Conservation (phyloP, 1,140 invertebrate genomes). For the Phthorimaea operculella region DNA sequence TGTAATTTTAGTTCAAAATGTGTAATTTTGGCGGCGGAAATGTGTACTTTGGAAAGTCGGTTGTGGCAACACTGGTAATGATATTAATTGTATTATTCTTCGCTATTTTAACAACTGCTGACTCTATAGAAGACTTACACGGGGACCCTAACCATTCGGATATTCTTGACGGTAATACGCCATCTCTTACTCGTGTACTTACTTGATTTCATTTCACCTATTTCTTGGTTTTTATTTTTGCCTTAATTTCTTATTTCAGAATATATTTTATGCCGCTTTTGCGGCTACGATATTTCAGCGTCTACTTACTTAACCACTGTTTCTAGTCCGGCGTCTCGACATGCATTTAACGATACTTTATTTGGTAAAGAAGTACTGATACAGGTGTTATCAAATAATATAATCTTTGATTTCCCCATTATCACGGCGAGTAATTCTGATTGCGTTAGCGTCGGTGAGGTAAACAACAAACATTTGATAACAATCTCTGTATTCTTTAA, state of each 20-base stretch:
- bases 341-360: slow-evolving; percentile 46
- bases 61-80: too few species aligned
- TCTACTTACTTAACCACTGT: slow-evolving; percentile 43
- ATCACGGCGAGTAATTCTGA: slow-evolving; percentile 43
- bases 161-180: too few species aligned
- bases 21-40: too few species aligned
- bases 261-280: slow-evolving; percentile 56
- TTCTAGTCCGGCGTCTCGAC: slow-evolving; percentile 37
- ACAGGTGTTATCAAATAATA: slow-evolving; percentile 48
- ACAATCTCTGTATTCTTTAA: not conserved
- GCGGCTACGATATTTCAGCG: slow-evolving; percentile 49
- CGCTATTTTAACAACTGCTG: too few species aligned
- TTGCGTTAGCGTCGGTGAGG: slow-evolving; percentile 46
- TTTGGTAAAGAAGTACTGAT: slow-evolving; percentile 50
- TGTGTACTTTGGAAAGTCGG: too few species aligned
- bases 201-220: too few species aligned
- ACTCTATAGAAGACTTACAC: not conserved
- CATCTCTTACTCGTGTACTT: too few species aligned
- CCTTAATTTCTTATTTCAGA: slow-evolving; percentile 37
- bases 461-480: slow-evolving; percentile 17
- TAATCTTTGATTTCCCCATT: slow-evolving; percentile 40
- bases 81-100: too few species aligned
- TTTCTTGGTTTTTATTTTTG: too few species aligned
- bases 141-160: not conserved
- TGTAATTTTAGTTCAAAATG: too few species aligned